A percentile compares a stretch with the other conserved stretches of the same genome.
Evolutionary conservation across 1,140 invertebrate genomes (phyloP).

Genomic region (Solen grandis): DNA sequence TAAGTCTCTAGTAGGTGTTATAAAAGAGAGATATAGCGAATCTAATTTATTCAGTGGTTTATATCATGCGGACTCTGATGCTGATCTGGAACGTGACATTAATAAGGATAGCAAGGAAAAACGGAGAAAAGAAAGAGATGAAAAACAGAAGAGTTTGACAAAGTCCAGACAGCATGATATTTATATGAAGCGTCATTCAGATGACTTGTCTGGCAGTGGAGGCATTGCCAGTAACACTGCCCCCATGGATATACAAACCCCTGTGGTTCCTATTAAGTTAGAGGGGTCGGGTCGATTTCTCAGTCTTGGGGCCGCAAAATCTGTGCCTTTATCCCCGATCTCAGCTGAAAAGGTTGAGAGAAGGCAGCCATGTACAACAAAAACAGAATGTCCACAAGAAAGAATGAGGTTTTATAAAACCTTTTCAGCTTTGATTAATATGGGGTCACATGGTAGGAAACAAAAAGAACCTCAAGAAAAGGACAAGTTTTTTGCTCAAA

Average conservation of each 20-base stretch:
- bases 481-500: conserved; percentile 67
- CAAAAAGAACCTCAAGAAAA: conserved; percentile 81
- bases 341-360: conserved; percentile 17
- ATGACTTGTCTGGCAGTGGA: conserved; percentile 60
- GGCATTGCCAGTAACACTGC: conserved; percentile 60
- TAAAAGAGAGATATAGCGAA: conserved; percentile 69
- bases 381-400: conserved; percentile 79
- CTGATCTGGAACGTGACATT: conserved; percentile 64
- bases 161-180: conserved; percentile 67
- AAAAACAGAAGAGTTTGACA: conserved; percentile 67
- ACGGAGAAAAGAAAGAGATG: conserved; percentile 58
- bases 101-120: conserved; percentile 65
- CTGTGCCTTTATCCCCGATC: conserved; percentile 15
- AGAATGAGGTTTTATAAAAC: conserved; percentile 86
- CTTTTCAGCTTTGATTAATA: conserved; percentile 87
- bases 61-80: conserved; percentile 71
- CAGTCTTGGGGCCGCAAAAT: conserved; percentile 35
- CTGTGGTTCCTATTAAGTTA: conserved; percentile 52
- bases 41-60: conserved; percentile 65
- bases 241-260: conserved; percentile 53
- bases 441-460: conserved; percentile 85
- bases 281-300: conserved; percentile 61
- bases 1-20: conserved; percentile 60
- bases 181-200: conserved; percentile 66
- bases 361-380: conserved; percentile 45